Conservation (phyloP, 2,797 vertebrate genomes). For the Neosalanx taihuensis region DNA sequence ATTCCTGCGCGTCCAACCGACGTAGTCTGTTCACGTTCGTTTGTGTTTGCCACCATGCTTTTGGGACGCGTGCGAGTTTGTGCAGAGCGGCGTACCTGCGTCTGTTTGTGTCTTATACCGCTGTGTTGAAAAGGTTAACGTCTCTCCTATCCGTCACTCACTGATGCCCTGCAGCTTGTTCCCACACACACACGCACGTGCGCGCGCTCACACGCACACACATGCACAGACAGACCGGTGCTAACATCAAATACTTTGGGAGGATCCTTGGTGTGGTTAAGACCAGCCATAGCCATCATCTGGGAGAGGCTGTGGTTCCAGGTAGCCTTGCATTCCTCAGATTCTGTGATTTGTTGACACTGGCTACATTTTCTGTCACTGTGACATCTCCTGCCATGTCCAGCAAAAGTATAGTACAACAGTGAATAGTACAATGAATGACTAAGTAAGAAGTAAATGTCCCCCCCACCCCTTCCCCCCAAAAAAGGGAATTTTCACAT, state of each 20-base stretch:
- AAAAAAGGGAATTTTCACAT: neutral
- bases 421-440: neutral
- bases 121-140: slow-evolving; percentile 52
- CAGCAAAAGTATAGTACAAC: neutral
- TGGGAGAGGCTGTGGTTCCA: neutral
- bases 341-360: neutral
- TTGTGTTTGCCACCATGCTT: neutral
- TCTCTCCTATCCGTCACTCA: slow-evolving; percentile 63
- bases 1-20: slow-evolving; percentile 11
- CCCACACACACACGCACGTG: slow-evolving; percentile 27
- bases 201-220: no score
- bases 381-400: neutral
- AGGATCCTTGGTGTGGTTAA: neutral
- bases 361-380: neutral
- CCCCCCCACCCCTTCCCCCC: no score
- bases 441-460: neutral
- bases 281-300: neutral
- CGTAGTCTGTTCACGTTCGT: slow-evolving; percentile 18
- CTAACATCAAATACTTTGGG: neutral
- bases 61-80: slow-evolving; percentile 2
- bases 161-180: slow-evolving; percentile 64
- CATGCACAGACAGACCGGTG: no score
- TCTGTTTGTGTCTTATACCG: slow-evolving; percentile 31
- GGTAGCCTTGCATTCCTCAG: neutral
- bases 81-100: slow-evolving; percentile 13